These are phyloP conservation scores for Diceros bicornis DNA, from an alignment of 2,797 vertebrate species.

Conservation along the genomic window DNA sequence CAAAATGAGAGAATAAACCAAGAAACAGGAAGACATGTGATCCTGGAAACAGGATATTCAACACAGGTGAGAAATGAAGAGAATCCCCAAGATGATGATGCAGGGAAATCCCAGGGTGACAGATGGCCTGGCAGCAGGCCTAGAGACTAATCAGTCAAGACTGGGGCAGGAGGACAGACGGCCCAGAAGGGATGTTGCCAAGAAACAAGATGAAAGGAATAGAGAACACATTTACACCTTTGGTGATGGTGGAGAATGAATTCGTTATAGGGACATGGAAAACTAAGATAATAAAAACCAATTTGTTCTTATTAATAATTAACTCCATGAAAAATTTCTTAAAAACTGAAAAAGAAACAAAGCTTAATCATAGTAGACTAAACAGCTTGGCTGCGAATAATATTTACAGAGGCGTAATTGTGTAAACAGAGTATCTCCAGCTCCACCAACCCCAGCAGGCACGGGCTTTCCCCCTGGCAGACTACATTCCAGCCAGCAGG, in stretches of 20 bases:
- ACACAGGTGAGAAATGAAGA: slow-evolving; percentile 16
- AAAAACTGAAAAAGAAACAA: background rate
- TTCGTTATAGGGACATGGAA: background rate
- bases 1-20: background rate
- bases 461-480: background rate
- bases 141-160: background rate
- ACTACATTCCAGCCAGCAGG: background rate
- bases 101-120: background rate
- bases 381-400: background rate
- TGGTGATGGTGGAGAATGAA: background rate
- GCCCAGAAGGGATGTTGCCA: background rate
- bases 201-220: background rate
- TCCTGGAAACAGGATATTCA: background rate
- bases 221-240: background rate
- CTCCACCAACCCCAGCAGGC: background rate
- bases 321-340: background rate
- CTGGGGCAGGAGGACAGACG: background rate
- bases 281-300: background rate
- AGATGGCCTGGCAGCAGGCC: background rate
- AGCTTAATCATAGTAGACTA: background rate
- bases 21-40: slow-evolving; percentile 2
- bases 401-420: background rate
- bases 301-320: background rate
- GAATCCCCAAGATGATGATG: background rate
- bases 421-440: too few species aligned